Evolutionary conservation across 2,113 vertebrate species (phyloP).

Genomic region (Physeter macrocephalus): DNA sequence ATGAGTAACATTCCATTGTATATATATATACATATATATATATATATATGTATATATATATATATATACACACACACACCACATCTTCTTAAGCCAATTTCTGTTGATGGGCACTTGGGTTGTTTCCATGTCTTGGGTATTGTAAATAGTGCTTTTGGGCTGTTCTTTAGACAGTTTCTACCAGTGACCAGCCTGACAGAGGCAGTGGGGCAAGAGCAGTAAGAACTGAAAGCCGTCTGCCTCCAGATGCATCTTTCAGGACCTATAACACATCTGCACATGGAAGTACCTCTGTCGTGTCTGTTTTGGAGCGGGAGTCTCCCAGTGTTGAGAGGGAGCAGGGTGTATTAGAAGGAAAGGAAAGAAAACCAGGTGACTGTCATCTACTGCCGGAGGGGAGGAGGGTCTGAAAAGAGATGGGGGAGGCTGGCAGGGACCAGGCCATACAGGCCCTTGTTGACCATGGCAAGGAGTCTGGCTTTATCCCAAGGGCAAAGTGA

Average conservation of each 20-base stretch:
- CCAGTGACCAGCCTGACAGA: neutral
- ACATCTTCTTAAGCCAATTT: neutral
- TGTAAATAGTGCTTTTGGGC: neutral
- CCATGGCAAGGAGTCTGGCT: neutral
- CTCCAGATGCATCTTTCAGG: neutral
- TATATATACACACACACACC: too few species aligned
- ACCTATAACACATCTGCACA: neutral
- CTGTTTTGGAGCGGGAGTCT: neutral
- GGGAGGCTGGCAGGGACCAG: neutral
- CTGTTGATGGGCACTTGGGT: neutral
- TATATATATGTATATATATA: too few species aligned
- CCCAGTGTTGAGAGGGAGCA: neutral
- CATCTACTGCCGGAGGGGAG: neutral
- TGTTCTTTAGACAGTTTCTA: neutral
- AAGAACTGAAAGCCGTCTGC: neutral
- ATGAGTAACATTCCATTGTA: neutral
- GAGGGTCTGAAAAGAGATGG: neutral
- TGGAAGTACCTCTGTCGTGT: neutral
- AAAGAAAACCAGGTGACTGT: neutral
- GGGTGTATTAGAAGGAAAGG: neutral
- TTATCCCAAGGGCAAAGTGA: neutral
- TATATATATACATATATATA: too few species aligned
- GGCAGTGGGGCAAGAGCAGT: neutral
- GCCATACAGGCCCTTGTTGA: neutral
- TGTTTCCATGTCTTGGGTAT: neutral